Conservation (phyloP, 2,888 invertebrate species). For the Danaus chrysippus region DNA sequence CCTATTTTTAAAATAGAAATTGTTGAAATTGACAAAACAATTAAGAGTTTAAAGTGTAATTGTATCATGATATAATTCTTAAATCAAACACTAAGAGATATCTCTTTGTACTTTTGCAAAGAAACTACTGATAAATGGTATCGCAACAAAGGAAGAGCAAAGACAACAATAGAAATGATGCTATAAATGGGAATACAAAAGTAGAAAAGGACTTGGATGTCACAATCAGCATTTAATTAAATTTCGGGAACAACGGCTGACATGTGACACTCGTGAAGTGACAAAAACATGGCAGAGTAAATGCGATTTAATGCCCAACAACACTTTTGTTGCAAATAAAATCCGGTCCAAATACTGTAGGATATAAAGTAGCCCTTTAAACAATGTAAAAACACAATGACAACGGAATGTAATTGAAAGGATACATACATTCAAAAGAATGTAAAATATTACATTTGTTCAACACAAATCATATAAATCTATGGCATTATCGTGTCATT, state of each 20-base stretch:
- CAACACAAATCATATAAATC: not conserved
- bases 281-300: conserved; percentile 1
- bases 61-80: too few relatives aligned
- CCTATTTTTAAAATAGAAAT: too few relatives aligned
- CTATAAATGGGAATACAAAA: conserved; percentile 33
- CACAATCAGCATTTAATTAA: conserved; percentile 34
- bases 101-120: conserved; percentile 8
- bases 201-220: conserved; percentile 31
- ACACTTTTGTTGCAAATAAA: not conserved
- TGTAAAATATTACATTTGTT: too few relatives aligned
- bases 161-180: conserved; percentile 16
- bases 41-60: too few relatives aligned
- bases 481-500: not conserved
- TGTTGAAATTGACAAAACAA: too few relatives aligned
- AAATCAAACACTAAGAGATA: not conserved
- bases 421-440: too few relatives aligned
- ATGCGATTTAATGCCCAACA: not conserved
- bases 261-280: conserved; percentile 25
- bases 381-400: too few relatives aligned
- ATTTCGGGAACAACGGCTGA: conserved; percentile 30
- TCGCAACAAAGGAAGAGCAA: conserved; percentile 10
- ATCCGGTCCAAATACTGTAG: not conserved
- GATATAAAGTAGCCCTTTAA: too few relatives aligned
- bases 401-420: too few relatives aligned
- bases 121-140: conserved; percentile 3